phyloP scores from a whole-genome alignment of 2,888 invertebrate genomes.

The Itoplectis maculator region DNA sequence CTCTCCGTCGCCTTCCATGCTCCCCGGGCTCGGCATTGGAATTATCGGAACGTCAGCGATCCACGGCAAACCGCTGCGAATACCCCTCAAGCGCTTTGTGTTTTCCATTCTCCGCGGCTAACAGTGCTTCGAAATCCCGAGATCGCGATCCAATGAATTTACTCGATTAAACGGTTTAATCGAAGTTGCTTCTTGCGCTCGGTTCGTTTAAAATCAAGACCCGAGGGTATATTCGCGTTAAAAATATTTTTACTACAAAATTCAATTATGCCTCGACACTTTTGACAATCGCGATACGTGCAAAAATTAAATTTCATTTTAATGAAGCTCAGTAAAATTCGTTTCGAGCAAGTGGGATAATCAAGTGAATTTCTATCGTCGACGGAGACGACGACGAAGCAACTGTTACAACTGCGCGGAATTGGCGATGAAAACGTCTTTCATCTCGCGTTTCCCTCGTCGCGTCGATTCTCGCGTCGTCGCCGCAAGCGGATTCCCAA shows the following conservation, averaged over 20 bases:
- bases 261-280: too few relatives aligned
- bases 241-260: too few relatives aligned
- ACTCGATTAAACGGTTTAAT: too few relatives aligned
- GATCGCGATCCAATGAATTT: not conserved
- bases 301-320: too few relatives aligned
- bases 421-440: not conserved
- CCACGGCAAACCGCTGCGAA: not conserved
- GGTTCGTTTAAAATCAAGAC: too few relatives aligned
- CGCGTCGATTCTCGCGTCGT: constrained; percentile 39
- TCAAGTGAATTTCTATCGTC: not conserved
- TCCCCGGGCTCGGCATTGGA: constrained; percentile 11
- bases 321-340: too few relatives aligned
- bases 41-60: constrained; percentile 16
- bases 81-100: not conserved
- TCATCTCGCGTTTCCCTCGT: constrained; percentile 51
- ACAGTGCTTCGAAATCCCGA: not conserved
- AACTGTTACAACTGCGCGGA: not conserved
- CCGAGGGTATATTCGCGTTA: too few relatives aligned
- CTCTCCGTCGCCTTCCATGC: not conserved
- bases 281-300: too few relatives aligned
- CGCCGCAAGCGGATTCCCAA: constrained; percentile 62
- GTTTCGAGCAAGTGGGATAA: too few relatives aligned
- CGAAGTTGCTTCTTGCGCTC: too few relatives aligned
- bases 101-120: not conserved
- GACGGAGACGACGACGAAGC: not conserved